Base-by-base conservation (phyloP, 2,113 vertebrate species). In the Grantiella picta region DNA sequence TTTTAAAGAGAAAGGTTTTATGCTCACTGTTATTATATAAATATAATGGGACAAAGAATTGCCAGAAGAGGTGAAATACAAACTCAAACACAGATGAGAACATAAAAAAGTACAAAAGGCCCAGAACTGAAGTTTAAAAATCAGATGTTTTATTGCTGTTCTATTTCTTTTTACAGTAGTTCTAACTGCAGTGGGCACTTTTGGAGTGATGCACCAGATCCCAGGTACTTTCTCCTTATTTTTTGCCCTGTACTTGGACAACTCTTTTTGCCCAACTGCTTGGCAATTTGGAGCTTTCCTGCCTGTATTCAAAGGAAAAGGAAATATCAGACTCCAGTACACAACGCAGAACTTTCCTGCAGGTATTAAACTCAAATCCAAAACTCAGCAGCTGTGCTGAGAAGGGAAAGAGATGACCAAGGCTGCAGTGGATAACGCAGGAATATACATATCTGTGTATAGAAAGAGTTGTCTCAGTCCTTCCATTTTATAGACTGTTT, bases 391-490 rank as follows among this genome's bases (percentile, higher is more conserved):
- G 42, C 20, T 50, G 20, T 50, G 10, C 57, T 63, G 57, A 52
- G 57, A 59, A 54, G 47, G 25, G 15, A 40, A 49, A 45, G 12
- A 42, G 16, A 23, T 42, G 7, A 50, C 13, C 25, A 18, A 8
- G 7, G 6, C 11, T 59, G 53, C 8, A 16, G 16, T 20, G 53
- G 16, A 4, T n/a, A 29, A 42, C 9, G 4, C 1, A 2, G 0
- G 6, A 10, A 36, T 40, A 4, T 17, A 2, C 1, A 9, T 11
- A 1, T 27, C 12, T 47, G 15, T 35, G 14, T 0, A 8, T 2
- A 44, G 5, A 12, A 8, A 54, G 4, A 66, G 28, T 10, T 45
- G 6, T 17, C 54, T 68, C 36, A 16, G 4, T 21, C 8, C 40
- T 81, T 78, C 14, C 2, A 5, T 36, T 77, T 49, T 29, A 18